Percentiles rank a stretch among this genome's conserved stretches.
Evolutionary conservation across 2,113 vertebrate genomes (phyloP).

Genomic region (Rhinopithecus roxellana): DNA sequence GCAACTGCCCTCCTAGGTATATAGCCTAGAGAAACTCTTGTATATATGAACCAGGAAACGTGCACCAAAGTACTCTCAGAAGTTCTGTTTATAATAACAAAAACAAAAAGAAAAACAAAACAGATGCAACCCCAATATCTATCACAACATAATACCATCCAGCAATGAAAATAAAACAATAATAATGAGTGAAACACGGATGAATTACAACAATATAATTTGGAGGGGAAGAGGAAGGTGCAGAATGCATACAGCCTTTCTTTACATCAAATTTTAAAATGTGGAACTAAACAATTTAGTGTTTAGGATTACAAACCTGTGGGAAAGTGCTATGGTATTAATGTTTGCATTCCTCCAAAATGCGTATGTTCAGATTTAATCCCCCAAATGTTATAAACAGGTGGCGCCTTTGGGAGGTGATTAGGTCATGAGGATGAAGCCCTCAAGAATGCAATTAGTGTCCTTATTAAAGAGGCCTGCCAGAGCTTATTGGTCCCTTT

Average conservation of each 20-base stretch:
- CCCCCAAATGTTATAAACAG: neutral
- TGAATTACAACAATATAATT: neutral
- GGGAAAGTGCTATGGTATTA: neutral
- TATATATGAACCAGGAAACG: neutral
- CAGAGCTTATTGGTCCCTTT: neutral
- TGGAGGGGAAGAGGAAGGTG: neutral
- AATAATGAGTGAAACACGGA: neutral
- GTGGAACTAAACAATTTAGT: neutral
- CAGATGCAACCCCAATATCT: neutral
- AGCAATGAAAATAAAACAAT: neutral
- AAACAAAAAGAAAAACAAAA: neutral
- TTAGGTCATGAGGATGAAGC: neutral
- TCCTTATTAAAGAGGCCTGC: neutral
- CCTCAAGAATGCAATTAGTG: neutral
- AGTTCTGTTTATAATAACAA: neutral
- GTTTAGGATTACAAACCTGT: neutral
- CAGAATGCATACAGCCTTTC: neutral
- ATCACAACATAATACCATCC: neutral
- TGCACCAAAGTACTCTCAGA: neutral
- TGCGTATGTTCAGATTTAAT: no score
- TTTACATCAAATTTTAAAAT: neutral
- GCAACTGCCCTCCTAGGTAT: neutral
- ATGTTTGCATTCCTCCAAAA: neutral
- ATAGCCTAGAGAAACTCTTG: neutral
- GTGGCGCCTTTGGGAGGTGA: neutral